Conservation (phyloP, 2,888 invertebrate genomes). For the Zonitis immaculata region DNA sequence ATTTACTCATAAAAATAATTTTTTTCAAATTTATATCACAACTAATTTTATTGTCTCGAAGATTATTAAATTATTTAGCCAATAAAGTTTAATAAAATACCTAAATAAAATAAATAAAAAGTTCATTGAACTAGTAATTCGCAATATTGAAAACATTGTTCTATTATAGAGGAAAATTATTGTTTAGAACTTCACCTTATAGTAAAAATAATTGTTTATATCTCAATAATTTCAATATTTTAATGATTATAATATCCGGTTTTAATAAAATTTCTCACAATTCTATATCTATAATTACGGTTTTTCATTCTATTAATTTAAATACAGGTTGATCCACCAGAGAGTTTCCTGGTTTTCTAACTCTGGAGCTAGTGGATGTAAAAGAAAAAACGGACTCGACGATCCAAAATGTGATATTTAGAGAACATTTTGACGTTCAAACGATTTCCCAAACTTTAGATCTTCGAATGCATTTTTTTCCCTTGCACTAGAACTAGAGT, state of each 20-base stretch:
- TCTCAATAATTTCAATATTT: background rate
- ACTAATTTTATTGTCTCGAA: background rate
- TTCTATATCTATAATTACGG: too few species aligned
- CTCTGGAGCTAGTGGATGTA: too few species aligned
- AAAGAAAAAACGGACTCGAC: too few species aligned
- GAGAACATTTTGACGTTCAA: too few species aligned
- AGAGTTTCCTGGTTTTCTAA: too few species aligned
- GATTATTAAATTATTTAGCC: background rate
- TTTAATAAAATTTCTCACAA: background rate
- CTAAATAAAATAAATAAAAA: conserved; percentile 2
- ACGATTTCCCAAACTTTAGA: too few species aligned
- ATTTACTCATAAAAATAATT: too few species aligned
- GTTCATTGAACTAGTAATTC: conserved; percentile 19
- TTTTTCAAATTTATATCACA: background rate
- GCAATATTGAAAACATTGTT: conserved; percentile 12
- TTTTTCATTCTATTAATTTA: too few species aligned
- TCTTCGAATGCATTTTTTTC: too few species aligned
- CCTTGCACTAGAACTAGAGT: too few species aligned
- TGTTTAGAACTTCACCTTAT: background rate
- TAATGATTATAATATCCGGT: background rate
- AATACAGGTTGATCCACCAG: too few species aligned
- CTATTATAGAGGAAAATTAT: background rate
- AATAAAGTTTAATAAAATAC: background rate
- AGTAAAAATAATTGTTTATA: background rate
- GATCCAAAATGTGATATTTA: too few species aligned